Evolutionary conservation across 2,113 vertebrate species (phyloP), one percentile per base, ranked within the genome.

Genomic region (Larimichthys crocea): DNA sequence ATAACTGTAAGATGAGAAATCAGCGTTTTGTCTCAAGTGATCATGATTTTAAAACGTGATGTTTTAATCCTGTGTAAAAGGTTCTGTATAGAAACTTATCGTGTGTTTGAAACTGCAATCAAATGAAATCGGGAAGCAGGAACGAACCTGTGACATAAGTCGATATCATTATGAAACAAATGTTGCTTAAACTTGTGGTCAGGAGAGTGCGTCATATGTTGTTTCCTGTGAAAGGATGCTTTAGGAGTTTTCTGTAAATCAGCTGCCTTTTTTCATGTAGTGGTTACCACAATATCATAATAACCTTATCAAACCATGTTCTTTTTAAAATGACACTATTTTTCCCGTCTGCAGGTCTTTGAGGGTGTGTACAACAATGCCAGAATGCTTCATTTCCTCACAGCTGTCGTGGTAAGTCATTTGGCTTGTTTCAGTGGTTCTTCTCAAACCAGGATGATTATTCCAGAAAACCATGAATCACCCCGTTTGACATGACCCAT

Each of bases 341-440:
- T 76, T 72, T 31, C 6, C 35, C 24, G 2, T 84, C 26, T 74
- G 55, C 80, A 97, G 96, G 96, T 95, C 42, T 97, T 97, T 74
- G 97, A 97, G 86, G 97, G 97, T 50, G 96, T 97, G 10, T 97
- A 97, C 92, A 97, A 96, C 88, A 97, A 97, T 87, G 96, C 96
- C 67, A 95, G 97, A 89, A 97, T 97, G 97, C 93, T 97, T 81
- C 97, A 97, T 91, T 97, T 97, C 88, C 95, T 97, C 68, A 97
- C 97, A 76, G 96, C 97, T 86, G 97, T 97, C 55, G 97, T 97
- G 96, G 97, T 97, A 86, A 95, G 96, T 96, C 20, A 68, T 69
- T 46, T 44, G 7, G 1, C 3, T 76, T 26, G 4, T 83, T 75
- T 40, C 35, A 40, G 2, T 40, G 35, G 22, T 59, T 15, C 5